Evolutionary conservation across 2,113 vertebrate genomes (phyloP).

Genomic region (Cavia aperea): DNA sequence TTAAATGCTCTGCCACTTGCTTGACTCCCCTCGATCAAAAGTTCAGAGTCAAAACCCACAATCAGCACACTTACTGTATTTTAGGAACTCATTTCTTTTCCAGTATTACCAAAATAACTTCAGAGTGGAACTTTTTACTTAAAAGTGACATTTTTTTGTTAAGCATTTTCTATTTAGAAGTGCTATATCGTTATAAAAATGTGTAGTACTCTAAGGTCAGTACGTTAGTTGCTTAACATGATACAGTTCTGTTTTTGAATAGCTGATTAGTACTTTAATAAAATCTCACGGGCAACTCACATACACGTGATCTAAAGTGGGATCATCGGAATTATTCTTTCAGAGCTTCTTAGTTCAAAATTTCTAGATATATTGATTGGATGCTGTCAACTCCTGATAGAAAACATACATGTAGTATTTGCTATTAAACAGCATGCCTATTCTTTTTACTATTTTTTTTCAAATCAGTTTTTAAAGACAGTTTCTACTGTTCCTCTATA

Average conservation of each 20-base stretch:
- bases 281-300: conserved; percentile 37
- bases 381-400: neutral
- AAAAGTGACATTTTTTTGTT: neutral
- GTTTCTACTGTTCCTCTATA: neutral
- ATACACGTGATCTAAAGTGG: neutral
- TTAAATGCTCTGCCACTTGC: neutral
- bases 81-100: neutral
- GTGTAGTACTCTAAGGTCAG: neutral
- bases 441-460: neutral
- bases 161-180: conserved; percentile 12
- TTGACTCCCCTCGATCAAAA: neutral
- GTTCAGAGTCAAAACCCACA: neutral
- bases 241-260: conserved; percentile 40
- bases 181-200: neutral
- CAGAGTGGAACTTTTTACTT: neutral
- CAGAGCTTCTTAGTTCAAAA: neutral
- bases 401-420: neutral
- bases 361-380: neutral
- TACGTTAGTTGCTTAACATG: conserved; percentile 37
- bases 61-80: neutral
- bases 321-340: neutral
- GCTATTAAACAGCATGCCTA: neutral
- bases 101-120: neutral
- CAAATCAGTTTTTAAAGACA: neutral
- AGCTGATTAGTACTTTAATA: conserved; percentile 34